Evolutionary conservation across 2,797 vertebrate species (phyloP), one percentile per base, ranked within the genome.

Genomic region (Cheirogaleus major): DNA sequence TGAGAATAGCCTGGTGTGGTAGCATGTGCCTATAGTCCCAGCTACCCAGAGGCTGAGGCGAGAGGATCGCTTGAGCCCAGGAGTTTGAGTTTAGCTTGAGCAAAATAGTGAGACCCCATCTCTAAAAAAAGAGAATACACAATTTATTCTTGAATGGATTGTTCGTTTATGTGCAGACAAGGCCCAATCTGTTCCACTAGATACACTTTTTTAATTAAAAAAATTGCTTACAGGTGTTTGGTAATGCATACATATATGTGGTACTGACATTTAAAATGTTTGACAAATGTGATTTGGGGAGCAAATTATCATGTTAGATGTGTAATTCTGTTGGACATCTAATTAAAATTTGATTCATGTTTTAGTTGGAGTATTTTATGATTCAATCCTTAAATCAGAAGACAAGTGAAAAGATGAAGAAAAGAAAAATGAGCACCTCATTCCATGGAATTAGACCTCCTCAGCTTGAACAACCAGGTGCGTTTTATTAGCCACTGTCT

Each of bases 281-380:
- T 80, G 63, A 17, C 69, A 80, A 27, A 50, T 63, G 38, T 72
- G 82, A 52, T 69, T 67, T 87, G 43, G 43, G 43, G 23, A 75
- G 27, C n/a, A 81, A 27, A 35, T 83, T 25, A 59, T 93, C 25
- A 50, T 88, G 48, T 79, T n/a, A 82, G 65, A 89, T 93, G 82
- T 79, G 65, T 65, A 32, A 35, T 83, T 88, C 84, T 89, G 32
- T 63, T 85, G 80, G 10, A 18, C 0, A 11, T 95, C 94, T 95
- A 93, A 94, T 57, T 8, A 57, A 83, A 73, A 72, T 73, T 48
- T 43, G 20, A 95, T 98, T 98, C 1, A 0, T 97, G 17, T 98
- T 98, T 96, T 96, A 99, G 99, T 98, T 99, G 99, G 99, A 99
- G 97, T 99, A 99, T 99, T 99, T 99, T 98, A 99, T 99, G 99